phyloP scores from a whole-genome alignment of 2,888 invertebrate genomes.

The Noctua fimbriata region DNA sequence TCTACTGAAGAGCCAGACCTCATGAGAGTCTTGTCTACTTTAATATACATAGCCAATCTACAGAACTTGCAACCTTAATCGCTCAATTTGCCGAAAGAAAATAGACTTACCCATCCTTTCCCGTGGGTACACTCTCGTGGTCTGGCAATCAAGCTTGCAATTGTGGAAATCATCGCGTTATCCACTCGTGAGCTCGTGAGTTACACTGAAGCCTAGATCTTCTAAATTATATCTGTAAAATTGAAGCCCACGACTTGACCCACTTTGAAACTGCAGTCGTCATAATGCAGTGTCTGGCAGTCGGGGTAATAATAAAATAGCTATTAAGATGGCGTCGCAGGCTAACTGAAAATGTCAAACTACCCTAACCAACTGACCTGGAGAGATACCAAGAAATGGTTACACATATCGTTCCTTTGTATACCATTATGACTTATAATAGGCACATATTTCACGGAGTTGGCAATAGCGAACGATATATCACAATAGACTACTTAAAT shows the following conservation, averaged over 20 bases:
- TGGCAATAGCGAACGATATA: conserved; percentile 48
- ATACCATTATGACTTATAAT: conserved; percentile 44
- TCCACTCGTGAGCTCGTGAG: neutral
- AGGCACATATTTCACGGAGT: conserved; percentile 48
- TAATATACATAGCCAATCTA: conserved; percentile 43
- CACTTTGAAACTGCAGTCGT: conserved; percentile 69
- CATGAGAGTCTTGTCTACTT: conserved; percentile 6
- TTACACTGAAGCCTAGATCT: conserved; percentile 29
- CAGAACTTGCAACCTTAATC: conserved; percentile 5
- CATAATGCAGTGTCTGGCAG: conserved; percentile 75
- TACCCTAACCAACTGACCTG: conserved; percentile 48
- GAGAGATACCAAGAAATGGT: conserved; percentile 54
- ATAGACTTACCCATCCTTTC: conserved; percentile 13
- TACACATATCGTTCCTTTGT: conserved; percentile 50
- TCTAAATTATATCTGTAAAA: conserved; percentile 42
- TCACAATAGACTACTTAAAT: conserved; percentile 48
- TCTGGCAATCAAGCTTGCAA: conserved; percentile 8
- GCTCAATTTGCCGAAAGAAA: conserved; percentile 3
- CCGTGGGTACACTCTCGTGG: conserved; percentile 5
- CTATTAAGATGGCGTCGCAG: conserved; percentile 32
- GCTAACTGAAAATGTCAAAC: conserved; percentile 43
- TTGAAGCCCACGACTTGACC: conserved; percentile 41
- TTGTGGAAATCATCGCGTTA: conserved; percentile 21
- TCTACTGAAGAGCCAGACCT: neutral
- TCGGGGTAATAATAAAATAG: conserved; percentile 54